Conservation (phyloP, 2,113 vertebrate genomes). For the Pseudolaguvia tuberculata region DNA sequence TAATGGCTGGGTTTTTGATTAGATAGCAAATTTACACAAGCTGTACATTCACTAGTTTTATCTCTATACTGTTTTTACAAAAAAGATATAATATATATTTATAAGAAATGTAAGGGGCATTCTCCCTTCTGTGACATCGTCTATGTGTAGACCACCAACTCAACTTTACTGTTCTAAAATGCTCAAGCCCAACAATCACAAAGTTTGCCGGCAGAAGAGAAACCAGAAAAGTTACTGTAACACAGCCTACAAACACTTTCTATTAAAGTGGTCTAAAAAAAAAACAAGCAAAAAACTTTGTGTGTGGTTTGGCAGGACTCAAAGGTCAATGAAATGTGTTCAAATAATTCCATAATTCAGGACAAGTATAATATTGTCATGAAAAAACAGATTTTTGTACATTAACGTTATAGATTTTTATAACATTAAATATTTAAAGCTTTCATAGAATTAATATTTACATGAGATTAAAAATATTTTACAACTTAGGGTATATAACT, state of each 20-base stretch:
- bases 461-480: conserved; percentile 9
- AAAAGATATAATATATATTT: no score
- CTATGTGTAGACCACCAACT: not conserved
- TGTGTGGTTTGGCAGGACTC: conserved; percentile 52
- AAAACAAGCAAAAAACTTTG: not conserved
- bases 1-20: no score
- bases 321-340: conserved; percentile 15
- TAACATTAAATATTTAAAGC: not conserved
- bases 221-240: conserved; percentile 54
- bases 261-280: conserved; percentile 62
- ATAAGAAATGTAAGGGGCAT: no score
- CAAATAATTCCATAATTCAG: conserved; percentile 32
- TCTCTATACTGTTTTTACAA: no score
- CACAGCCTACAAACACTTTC: conserved; percentile 67
- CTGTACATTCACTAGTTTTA: no score
- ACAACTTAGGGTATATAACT: conserved; percentile 5
- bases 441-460: not conserved
- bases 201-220: conserved; percentile 40
- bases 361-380: not conserved
- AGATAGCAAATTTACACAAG: no score
- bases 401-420: no score
- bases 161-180: conserved; percentile 8
- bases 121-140: no score
- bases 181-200: conserved; percentile 39
- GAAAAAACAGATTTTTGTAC: no score